Evolutionary conservation across 92 coral and sea anemone species (phyloP), one percentile per base, ranked within the genome.

Genomic region (Blastomussa wellsi): DNA sequence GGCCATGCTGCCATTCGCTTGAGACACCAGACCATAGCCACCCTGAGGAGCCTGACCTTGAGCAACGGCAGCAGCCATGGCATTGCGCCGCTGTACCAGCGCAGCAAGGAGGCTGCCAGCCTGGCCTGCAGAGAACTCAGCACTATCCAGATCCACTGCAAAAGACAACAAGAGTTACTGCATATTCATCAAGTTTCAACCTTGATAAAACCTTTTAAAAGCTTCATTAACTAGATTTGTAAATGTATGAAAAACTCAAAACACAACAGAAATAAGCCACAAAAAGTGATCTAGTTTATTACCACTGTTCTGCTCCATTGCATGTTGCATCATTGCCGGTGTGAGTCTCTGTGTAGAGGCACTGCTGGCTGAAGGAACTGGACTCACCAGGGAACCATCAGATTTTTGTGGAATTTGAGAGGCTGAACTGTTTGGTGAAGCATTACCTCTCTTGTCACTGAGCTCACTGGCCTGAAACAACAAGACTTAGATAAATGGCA

Each of bases 41-140:
- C 89, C 83, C 28, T 93, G 92, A 22, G 86, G 66, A 22, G 82
- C 84, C 66, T 91, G 95, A 8, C 80, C 79, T 32, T 82, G 91
- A 53, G 87, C 88, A 11, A 79, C 90, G 13, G 86, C 97, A 35
- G 90, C 94, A 79, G 84, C 89, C 98, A 92, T 82, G 20, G 98
- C 98, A 78, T 94, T 89, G 52, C 95, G 92, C 44, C 98, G 69
- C 51, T 94, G 95, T 32, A 92, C 95, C 69, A 94, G 39, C 0
- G 98, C 98, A 39, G 98, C 98, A 15, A 94, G 92, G 22, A 92
- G 82, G 67, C 93, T 94, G 28, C 95, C 98, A 72, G 98, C 98
- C 3, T 94, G 98, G 28, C 98, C 98, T 81, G 91, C 79, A 35
- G 84, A 91, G 86, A 91, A 91, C 52, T 92, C 95, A 38, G 92